These are phyloP conservation scores for Semibalanus balanoides DNA, from an alignment of 1,140 invertebrate genomes.

Conservation along the genomic window DNA sequence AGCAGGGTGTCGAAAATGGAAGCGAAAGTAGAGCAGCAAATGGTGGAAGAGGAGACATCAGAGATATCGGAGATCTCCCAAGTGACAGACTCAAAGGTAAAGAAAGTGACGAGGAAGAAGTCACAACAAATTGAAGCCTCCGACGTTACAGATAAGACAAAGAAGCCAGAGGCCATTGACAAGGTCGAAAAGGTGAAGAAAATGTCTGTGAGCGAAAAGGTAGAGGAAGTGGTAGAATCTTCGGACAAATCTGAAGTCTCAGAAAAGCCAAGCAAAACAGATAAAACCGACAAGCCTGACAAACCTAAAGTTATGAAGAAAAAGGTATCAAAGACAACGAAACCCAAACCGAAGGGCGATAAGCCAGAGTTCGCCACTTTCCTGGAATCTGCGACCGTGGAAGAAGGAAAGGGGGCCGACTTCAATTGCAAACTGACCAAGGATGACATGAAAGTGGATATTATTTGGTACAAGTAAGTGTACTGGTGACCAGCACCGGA, in stretches of 20 bases:
- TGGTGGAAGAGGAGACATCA: constrained; percentile 25
- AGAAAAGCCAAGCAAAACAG: neutral
- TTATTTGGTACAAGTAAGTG: constrained; percentile 26
- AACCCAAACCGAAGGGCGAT: neutral
- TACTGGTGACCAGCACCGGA: too few relatives aligned
- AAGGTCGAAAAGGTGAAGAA: constrained; percentile 15
- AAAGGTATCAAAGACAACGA: neutral
- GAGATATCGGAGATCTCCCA: constrained; percentile 20
- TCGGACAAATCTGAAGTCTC: constrained; percentile 11
- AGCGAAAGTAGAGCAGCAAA: constrained; percentile 15
- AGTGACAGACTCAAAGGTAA: constrained; percentile 21
- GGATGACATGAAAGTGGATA: constrained; percentile 25
- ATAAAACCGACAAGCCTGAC: neutral
- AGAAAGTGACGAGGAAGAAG: constrained; percentile 20
- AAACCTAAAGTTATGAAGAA: neutral
- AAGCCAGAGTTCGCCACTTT: neutral
- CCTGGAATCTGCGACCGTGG: neutral
- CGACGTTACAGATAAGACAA: constrained; percentile 22
- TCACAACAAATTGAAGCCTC: constrained; percentile 14
- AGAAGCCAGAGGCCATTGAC: constrained; percentile 13
- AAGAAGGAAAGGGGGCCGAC: neutral
- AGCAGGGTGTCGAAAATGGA: too few relatives aligned
- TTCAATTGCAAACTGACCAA: constrained; percentile 18
- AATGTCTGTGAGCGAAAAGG: neutral
- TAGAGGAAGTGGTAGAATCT: constrained; percentile 13